phyloP scores from a whole-genome alignment of 2,797 vertebrate species.

The Typhlichthys eigenmanni region DNA sequence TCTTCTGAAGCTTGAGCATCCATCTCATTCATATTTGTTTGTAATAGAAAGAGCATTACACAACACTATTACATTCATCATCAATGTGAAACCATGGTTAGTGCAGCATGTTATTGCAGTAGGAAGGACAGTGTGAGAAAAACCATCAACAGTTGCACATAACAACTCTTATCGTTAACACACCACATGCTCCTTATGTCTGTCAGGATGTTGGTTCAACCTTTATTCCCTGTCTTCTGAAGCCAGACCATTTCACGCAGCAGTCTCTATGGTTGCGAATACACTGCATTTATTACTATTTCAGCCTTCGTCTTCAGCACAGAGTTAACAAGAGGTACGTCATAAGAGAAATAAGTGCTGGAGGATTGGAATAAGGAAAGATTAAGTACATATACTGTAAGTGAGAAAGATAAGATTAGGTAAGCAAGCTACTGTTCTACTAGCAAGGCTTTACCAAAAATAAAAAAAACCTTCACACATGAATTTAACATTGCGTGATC shows the following conservation, averaged over 20 bases:
- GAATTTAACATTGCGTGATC: no score
- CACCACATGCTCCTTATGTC: neutral
- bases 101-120: no score
- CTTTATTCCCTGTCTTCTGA: no score
- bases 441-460: neutral
- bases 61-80: no score
- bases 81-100: no score
- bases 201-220: neutral
- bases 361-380: slow-evolving; percentile 31
- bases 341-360: slow-evolving; percentile 27
- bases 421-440: slow-evolving; percentile 8
- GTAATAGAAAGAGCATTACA: no score
- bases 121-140: neutral
- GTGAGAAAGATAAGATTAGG: neutral
- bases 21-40: no score
- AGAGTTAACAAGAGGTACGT: slow-evolving; percentile 43
- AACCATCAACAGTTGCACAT: neutral
- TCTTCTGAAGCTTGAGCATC: no score
- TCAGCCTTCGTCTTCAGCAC: slow-evolving; percentile 23
- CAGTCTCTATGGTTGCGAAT: slow-evolving; percentile 23
- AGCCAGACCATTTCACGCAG: neutral
- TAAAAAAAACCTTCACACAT: neutral
- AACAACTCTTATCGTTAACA: neutral
- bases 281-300: slow-evolving; percentile 24
- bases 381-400: neutral